A percentile compares a stretch with the other conserved stretches of the same genome.
Conservation (phyloP, 2,797 vertebrate species). For the Gymnothorax javanicus region DNA sequence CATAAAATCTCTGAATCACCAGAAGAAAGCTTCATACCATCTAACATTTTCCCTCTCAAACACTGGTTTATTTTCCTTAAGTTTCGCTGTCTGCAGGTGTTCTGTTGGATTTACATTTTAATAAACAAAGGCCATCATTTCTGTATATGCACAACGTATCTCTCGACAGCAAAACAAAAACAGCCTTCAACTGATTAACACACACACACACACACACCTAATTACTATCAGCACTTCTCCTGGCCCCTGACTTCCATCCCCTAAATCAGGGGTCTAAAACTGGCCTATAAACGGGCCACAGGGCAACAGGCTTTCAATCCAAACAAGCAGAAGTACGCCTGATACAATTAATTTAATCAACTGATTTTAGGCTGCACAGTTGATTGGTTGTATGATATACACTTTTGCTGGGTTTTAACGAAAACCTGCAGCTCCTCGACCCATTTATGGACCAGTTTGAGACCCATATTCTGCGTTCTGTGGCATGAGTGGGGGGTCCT, state of each 20-base stretch:
- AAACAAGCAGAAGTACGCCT: too few species aligned
- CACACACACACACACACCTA: background rate
- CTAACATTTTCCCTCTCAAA: background rate
- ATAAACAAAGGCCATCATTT: background rate
- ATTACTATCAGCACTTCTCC: constrained; percentile 21
- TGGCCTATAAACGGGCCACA: too few species aligned
- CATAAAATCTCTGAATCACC: background rate
- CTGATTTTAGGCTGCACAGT: too few species aligned
- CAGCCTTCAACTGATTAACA: constrained; percentile 6
- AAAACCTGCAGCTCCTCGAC: too few species aligned
- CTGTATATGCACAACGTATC: background rate
- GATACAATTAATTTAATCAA: too few species aligned
- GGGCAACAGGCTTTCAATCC: too few species aligned
- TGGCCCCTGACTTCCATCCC: background rate
- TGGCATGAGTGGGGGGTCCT: background rate
- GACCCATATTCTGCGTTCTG: background rate
- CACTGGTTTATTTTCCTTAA: background rate
- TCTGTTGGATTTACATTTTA: background rate
- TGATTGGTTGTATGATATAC: too few species aligned
- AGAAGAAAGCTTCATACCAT: background rate
- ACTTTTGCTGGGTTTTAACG: background rate
- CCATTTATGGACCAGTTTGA: too few species aligned
- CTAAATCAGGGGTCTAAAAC: too few species aligned
- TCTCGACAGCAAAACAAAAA: background rate
- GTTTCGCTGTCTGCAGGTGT: background rate